phyloP scores from a whole-genome alignment of 2,113 vertebrate genomes.

The Brachypodius melanocephalos region DNA sequence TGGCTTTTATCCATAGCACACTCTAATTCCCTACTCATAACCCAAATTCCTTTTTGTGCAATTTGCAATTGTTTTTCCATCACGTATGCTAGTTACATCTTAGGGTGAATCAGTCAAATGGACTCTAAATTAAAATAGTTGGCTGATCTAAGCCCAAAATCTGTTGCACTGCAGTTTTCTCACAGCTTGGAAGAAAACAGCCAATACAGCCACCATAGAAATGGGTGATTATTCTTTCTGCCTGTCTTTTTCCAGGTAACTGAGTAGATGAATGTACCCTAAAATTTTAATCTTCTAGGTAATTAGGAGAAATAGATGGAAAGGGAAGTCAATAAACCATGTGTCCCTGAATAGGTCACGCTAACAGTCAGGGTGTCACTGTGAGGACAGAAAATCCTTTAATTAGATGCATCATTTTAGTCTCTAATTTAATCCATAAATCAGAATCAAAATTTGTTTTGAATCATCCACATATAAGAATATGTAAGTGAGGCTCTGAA shows the following conservation, averaged over 20 bases:
- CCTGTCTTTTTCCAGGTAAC: neutral
- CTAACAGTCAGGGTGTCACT: neutral
- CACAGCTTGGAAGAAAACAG: neutral
- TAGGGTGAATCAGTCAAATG: neutral
- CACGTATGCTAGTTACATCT: neutral
- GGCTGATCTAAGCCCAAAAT: neutral
- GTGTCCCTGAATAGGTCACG: neutral
- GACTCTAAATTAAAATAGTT: neutral
- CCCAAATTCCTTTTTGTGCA: neutral
- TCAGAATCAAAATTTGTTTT: neutral
- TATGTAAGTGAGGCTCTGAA: neutral
- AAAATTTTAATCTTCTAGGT: neutral
- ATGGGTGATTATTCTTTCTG: neutral
- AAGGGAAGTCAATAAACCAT: neutral
- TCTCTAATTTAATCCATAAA: neutral
- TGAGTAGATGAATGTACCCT: neutral
- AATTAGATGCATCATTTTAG: neutral
- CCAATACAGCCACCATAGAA: neutral
- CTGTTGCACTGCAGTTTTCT: neutral
- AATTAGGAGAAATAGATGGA: neutral
- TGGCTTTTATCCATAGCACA: neutral
- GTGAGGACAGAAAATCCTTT: neutral
- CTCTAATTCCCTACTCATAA: neutral
- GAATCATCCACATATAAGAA: neutral
- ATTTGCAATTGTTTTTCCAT: neutral